phyloP scores from a whole-genome alignment of 2,888 invertebrate genomes.

The Sarcophaga caerulescens region DNA sequence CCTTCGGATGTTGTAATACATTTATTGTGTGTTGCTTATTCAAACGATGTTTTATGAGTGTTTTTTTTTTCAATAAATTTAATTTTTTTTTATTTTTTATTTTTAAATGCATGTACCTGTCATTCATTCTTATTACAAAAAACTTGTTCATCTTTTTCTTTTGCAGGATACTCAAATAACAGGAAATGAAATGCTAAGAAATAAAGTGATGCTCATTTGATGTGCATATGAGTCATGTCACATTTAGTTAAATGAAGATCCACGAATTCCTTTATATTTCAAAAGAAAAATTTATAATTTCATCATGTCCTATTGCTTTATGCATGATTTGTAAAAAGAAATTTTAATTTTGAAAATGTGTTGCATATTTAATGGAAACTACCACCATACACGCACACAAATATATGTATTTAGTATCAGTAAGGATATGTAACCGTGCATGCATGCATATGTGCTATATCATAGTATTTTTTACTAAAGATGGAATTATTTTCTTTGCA shows the following conservation, averaged over 20 bases:
- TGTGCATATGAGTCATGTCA: not conserved
- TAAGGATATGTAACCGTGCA: not conserved
- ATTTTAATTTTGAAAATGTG: too few relatives aligned
- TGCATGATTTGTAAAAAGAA: too few relatives aligned
- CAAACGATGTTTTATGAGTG: not conserved
- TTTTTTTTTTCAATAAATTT: constrained; percentile 18
- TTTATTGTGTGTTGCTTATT: not conserved
- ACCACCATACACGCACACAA: too few relatives aligned
- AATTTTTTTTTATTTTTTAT: constrained; percentile 25
- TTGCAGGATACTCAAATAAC: constrained; percentile 5
- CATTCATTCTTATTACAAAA: constrained; percentile 9
- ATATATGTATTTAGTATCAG: too few relatives aligned
- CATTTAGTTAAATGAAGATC: not conserved
- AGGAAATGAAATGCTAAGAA: constrained; percentile 42
- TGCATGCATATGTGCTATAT: constrained; percentile 11
- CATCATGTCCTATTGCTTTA: too few relatives aligned
- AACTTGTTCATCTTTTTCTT: constrained; percentile 57
- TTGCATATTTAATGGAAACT: too few relatives aligned
- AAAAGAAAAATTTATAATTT: not conserved
- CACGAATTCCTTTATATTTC: not conserved
- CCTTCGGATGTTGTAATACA: constrained; percentile 2
- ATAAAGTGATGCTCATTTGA: constrained; percentile 55
- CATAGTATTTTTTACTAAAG: constrained; percentile 36
- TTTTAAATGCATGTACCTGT: constrained; percentile 59
- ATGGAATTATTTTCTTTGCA: constrained; percentile 48